A percentile compares a stretch with the other conserved stretches of the same genome.
phyloP scores from a whole-genome alignment of 2,888 invertebrate species.

The Thecocarcelia acutangulata region DNA sequence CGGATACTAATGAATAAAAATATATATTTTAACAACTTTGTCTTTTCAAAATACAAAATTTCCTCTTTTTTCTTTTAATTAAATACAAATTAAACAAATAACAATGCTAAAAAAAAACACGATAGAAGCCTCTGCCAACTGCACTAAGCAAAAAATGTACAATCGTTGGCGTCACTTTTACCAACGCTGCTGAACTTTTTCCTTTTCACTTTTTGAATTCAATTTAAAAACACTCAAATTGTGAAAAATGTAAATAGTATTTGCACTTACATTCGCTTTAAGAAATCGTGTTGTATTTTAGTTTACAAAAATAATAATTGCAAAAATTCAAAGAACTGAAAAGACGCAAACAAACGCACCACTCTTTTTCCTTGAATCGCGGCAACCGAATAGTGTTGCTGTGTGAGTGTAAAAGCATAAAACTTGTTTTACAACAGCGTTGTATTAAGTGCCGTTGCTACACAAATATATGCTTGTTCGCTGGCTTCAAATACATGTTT shows the following conservation, averaged over 20 bases:
- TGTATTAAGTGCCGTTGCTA: not conserved
- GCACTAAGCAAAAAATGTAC: conserved; percentile 26
- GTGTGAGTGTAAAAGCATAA: conserved; percentile 17
- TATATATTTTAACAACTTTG: not conserved
- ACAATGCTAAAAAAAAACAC: conserved; percentile 32
- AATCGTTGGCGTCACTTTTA: conserved; percentile 52
- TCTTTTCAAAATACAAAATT: not conserved
- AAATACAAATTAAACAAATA: conserved; percentile 47
- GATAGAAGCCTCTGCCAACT: conserved; percentile 45
- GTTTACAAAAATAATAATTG: conserved; percentile 59
- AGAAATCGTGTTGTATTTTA: conserved; percentile 41
- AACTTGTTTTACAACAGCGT: not conserved
- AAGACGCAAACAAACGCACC: conserved; percentile 65
- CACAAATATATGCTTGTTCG: too few relatives aligned
- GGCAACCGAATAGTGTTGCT: conserved; percentile 60
- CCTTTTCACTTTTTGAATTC: not conserved
- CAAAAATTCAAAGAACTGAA: conserved; percentile 62
- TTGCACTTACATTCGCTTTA: conserved; percentile 47
- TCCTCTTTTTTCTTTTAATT: not conserved
- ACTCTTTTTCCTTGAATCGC: conserved; percentile 50
- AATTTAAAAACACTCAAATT: not conserved
- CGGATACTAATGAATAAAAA: not conserved
- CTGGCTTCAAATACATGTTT: too few relatives aligned
- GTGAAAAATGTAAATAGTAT: not conserved
- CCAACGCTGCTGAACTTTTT: conserved; percentile 44